These are phyloP conservation scores for Troilus luridus DNA, from an alignment of 2,888 invertebrate genomes.

Conservation along the genomic window DNA sequence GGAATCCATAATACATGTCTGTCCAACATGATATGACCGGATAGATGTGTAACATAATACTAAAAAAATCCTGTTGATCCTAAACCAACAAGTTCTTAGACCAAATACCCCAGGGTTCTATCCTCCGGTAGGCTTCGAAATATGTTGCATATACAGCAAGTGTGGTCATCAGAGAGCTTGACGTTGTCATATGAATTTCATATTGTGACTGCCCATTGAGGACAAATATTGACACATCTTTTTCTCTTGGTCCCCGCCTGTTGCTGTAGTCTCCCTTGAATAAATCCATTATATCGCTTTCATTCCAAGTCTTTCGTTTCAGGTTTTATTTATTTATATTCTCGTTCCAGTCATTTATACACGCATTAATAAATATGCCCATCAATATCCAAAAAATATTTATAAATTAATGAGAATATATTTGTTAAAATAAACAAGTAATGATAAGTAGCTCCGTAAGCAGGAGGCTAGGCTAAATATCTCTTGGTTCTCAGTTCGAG, in stretches of 20 bases:
- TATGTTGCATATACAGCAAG: neutral
- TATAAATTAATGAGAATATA: too few species aligned
- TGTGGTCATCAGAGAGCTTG: neutral
- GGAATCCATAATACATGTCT: too few species aligned
- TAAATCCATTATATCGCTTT: slow-evolving; percentile 19
- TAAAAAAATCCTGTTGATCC: neutral
- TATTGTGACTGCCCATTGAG: neutral
- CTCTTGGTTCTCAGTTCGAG: too few species aligned
- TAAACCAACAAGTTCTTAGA: neutral
- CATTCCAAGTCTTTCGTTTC: neutral
- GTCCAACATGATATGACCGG: too few species aligned
- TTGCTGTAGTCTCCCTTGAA: neutral
- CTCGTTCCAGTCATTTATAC: too few species aligned
- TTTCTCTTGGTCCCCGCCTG: neutral
- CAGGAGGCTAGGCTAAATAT: too few species aligned
- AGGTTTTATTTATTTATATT: neutral
- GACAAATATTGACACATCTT: slow-evolving; percentile 4
- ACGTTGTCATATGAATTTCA: slow-evolving; percentile 10
- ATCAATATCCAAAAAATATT: too few species aligned
- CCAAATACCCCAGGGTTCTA: too few species aligned
- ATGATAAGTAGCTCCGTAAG: too few species aligned
- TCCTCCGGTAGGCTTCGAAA: neutral
- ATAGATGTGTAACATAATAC: too few species aligned
- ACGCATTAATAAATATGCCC: too few species aligned
- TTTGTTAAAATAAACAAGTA: too few species aligned